Evolutionary conservation across 2,888 invertebrate species (phyloP).

Genomic region (Polia nebulosa): DNA sequence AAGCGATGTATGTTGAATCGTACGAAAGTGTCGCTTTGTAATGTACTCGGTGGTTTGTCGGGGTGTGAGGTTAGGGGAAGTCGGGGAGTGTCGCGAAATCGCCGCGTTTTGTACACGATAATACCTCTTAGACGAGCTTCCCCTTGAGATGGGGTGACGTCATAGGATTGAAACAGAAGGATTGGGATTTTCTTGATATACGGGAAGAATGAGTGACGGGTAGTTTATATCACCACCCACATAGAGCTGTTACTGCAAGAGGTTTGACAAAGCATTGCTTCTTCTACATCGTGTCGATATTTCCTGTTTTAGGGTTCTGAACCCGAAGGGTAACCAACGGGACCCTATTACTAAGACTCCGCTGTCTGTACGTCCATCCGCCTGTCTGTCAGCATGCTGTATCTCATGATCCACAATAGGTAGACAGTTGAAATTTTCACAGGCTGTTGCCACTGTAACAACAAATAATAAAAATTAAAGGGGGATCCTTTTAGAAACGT

Average conservation of each 20-base stretch:
- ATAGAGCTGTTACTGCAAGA: background rate
- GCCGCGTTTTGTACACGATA: constrained; percentile 82
- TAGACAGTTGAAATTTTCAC: too few species aligned
- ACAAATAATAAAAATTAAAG: too few species aligned
- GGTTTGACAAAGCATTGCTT: background rate
- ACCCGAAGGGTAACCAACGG: too few species aligned
- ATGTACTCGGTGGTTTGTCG: constrained; percentile 7
- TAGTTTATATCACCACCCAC: background rate
- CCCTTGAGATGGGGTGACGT: constrained; percentile 54
- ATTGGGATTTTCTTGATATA: background rate
- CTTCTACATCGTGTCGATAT: background rate
- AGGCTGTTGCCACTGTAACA: too few species aligned
- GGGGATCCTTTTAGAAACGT: too few species aligned
- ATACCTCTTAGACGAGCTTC: constrained; percentile 71
- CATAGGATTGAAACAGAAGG: constrained; percentile 53
- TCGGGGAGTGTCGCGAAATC: constrained; percentile 74
- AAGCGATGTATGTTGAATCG: constrained; percentile 45
- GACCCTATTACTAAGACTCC: too few species aligned
- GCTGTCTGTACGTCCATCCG: too few species aligned
- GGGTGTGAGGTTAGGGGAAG: constrained; percentile 56
- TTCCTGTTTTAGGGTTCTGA: too few species aligned
- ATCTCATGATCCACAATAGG: too few species aligned
- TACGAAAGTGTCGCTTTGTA: constrained; percentile 21
- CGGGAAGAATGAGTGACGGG: background rate
- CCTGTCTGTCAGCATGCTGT: too few species aligned